phyloP scores from a whole-genome alignment of 2,113 vertebrate species.

The Hippolais icterina region DNA sequence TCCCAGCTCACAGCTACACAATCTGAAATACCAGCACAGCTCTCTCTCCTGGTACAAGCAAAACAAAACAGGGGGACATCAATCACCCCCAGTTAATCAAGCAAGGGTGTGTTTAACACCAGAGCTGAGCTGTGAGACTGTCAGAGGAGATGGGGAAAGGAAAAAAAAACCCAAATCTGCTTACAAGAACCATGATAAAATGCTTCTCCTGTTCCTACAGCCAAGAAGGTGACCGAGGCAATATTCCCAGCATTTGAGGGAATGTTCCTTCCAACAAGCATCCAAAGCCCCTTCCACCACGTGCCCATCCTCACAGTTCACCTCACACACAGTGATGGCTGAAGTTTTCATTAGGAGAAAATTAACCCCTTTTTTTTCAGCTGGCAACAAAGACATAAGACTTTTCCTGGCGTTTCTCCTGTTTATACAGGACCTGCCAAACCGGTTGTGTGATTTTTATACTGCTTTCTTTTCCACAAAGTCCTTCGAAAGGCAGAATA shows the following conservation, averaged over 20 bases:
- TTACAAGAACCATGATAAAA: background rate
- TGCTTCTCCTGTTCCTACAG: background rate
- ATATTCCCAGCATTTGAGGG: background rate
- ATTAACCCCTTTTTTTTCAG: background rate
- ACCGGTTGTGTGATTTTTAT: constrained; percentile 66
- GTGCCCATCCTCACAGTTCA: background rate
- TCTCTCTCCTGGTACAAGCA: background rate
- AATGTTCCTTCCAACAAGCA: background rate
- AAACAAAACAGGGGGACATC: constrained; percentile 3
- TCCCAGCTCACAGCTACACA: background rate
- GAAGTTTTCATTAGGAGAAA: background rate
- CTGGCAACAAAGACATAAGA: constrained; percentile 12
- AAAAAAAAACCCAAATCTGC: background rate
- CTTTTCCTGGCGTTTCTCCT: constrained; percentile 53
- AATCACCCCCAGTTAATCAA: background rate
- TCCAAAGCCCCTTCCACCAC: background rate
- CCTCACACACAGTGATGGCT: rapidly evolving
- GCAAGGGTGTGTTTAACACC: background rate
- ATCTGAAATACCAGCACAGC: background rate
- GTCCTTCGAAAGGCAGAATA: constrained; percentile 58
- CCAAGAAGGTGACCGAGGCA: background rate
- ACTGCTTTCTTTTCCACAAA: constrained; percentile 57
- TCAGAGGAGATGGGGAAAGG: background rate
- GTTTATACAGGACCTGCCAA: constrained; percentile 65
- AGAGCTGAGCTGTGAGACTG: background rate